phyloP scores from a whole-genome alignment of 2,113 vertebrate species.

The Tamias sibiricus region DNA sequence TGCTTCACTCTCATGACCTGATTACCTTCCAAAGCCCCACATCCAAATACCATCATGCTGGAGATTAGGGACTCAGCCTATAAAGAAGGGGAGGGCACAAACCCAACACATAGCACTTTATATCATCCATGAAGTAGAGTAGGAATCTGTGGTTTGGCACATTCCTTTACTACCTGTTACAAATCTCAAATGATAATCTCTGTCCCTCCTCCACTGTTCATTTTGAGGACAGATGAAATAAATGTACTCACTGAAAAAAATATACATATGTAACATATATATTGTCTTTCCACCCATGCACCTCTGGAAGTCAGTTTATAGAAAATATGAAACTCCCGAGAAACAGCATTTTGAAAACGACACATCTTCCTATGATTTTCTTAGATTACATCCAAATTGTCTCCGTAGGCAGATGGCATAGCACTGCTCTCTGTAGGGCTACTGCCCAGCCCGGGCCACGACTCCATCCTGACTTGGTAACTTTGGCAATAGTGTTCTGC shows the following conservation, averaged over 20 bases:
- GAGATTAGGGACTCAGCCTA: neutral
- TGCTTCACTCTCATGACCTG: neutral
- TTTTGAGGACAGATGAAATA: neutral
- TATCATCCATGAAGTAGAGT: neutral
- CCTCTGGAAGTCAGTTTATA: neutral
- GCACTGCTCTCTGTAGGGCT: fast-evolving
- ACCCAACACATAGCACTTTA: no score
- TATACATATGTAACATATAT: neutral
- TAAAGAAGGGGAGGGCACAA: neutral
- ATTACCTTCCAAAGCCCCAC: neutral
- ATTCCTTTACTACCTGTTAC: neutral
- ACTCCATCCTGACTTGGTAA: neutral
- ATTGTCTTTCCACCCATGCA: neutral
- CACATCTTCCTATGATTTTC: neutral
- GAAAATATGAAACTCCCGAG: neutral
- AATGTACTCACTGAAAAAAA: neutral
- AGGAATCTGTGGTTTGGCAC: no score
- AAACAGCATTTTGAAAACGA: slow-evolving; percentile 21
- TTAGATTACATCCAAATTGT: neutral
- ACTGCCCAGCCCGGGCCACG: neutral
- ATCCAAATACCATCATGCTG: neutral
- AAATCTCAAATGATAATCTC: neutral
- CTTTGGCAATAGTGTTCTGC: neutral
- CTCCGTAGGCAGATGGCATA: neutral
- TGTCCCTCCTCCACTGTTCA: neutral